These are phyloP conservation scores for Sycophaga agraensis DNA, from an alignment of 1,140 invertebrate genomes.

Conservation along the genomic window DNA sequence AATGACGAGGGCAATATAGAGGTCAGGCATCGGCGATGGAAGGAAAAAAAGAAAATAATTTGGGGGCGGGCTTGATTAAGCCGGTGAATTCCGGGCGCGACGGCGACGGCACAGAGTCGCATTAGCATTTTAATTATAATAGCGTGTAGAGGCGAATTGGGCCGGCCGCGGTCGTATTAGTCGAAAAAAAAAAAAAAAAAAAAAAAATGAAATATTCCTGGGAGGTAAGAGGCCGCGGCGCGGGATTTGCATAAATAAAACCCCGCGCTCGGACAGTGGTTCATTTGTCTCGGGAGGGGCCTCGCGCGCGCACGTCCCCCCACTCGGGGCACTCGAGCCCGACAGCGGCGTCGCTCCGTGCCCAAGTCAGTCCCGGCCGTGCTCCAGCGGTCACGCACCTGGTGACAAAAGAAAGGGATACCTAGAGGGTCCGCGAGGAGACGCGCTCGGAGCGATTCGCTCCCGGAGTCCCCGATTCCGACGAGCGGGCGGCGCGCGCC, in stretches of 20 bases:
- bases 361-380: conserved; percentile 36
- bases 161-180: background rate
- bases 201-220: background rate
- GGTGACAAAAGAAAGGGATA: conserved; percentile 32
- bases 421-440: background rate
- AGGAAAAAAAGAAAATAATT: too few relatives aligned
- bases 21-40: too few relatives aligned
- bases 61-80: too few relatives aligned
- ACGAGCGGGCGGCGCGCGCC: too few relatives aligned
- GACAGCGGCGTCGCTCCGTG: conserved; percentile 37
- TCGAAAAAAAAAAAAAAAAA: background rate
- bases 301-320: too few relatives aligned
- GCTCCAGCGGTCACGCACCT: conserved; percentile 39
- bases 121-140: conserved; percentile 25
- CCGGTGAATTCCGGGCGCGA: too few relatives aligned
- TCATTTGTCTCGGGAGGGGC: conserved; percentile 21
- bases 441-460: background rate
- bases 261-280: conserved; percentile 14
- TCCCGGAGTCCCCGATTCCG: too few relatives aligned
- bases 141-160: background rate
- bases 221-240: background rate
- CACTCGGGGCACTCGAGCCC: conserved; percentile 28
- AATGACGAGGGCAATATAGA: too few relatives aligned
- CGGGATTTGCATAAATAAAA: conserved; percentile 29
- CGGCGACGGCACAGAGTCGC: background rate